Conservation (phyloP, 1,140 invertebrate genomes). For the Listronotus bonariensis region DNA sequence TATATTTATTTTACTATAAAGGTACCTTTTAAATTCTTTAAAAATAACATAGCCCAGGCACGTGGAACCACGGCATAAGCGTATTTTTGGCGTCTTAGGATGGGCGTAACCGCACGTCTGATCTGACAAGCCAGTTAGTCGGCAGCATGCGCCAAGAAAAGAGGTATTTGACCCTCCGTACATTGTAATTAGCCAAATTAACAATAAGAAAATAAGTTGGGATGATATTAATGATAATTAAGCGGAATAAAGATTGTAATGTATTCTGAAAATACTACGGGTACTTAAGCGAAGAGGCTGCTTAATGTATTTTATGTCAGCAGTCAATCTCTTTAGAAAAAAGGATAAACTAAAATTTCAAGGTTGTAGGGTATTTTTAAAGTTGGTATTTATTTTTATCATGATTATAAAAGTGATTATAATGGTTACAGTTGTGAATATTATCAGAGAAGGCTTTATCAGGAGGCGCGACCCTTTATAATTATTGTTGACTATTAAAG, state of each 20-base stretch:
- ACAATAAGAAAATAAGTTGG: slow-evolving; percentile 16
- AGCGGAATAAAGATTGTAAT: slow-evolving; percentile 4
- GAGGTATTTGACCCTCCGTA: slow-evolving; percentile 8
- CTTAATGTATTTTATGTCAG: too few relatives aligned
- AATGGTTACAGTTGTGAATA: too few relatives aligned
- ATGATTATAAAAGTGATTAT: too few relatives aligned
- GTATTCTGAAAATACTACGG: too few relatives aligned
- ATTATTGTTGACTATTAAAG: too few relatives aligned
- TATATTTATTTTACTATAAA: slow-evolving; percentile 3
- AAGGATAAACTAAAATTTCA: too few relatives aligned
- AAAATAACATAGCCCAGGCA: slow-evolving; percentile 1
- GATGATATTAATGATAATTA: slow-evolving; percentile 13
- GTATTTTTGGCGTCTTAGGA: slow-evolving; percentile 1
- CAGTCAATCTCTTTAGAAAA: too few relatives aligned
- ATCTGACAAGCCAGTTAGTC: slow-evolving; percentile 11
- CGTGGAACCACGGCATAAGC: background rate
- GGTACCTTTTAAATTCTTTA: background rate
- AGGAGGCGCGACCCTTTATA: too few relatives aligned
- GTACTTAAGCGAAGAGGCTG: too few relatives aligned
- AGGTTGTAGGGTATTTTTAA: too few relatives aligned
- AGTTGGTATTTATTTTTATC: too few relatives aligned
- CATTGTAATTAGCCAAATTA: slow-evolving; percentile 16
- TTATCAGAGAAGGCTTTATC: too few relatives aligned
- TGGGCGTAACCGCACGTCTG: slow-evolving; percentile 1
- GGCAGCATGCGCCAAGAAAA: background rate